Evolutionary conservation across 2,888 invertebrate species (phyloP), one percentile per base, ranked within the genome.

Genomic region (Crioceris asparagi): DNA sequence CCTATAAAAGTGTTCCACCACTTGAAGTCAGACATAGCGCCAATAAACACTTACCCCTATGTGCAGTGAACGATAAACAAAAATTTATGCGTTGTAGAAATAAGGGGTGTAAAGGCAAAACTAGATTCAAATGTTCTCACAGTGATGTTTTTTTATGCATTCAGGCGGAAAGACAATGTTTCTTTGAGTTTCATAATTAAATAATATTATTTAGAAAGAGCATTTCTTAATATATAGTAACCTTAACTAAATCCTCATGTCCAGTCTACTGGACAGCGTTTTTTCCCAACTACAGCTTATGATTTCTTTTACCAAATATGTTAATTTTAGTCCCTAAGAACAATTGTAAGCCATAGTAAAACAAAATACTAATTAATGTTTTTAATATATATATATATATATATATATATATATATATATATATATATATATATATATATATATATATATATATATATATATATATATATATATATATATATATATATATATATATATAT

Each of bases 111-210:
- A 32, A 17, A 11, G 19, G 17, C 15, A 31, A 17, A 31, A 31
- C 31, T 31, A 6, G 31, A 17, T 31, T 31, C 6, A 7, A 29
- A 29, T 32, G 32, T 12, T 17, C 16, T 11, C 17, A n/a, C 17
- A 19, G n/a, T 21, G 12, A 32, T 19, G 32, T 32, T n/a, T 32
- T 19, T 19, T 19, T 32, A 32, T 32, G 32, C 19, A 32, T 32
- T 32, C 19, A 10, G 17, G 18, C 32, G 14, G 11, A 32, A 32
- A n/a, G 32, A n/a, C 32, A 32, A 21, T 32, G 21, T 8, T 32
- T 32, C 19, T 32, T 32, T 10, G 19, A 19, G 12, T 19, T 21
- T 19, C 32, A 32, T 21, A 17, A 10, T 19, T 19, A 17, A 10
- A 6, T 6, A 17, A 11, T 17, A 10, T 15, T 17, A 11, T 17